Evolutionary conservation across 2,797 vertebrate genomes (phyloP).

Genomic region (Ceryle rudis): DNA sequence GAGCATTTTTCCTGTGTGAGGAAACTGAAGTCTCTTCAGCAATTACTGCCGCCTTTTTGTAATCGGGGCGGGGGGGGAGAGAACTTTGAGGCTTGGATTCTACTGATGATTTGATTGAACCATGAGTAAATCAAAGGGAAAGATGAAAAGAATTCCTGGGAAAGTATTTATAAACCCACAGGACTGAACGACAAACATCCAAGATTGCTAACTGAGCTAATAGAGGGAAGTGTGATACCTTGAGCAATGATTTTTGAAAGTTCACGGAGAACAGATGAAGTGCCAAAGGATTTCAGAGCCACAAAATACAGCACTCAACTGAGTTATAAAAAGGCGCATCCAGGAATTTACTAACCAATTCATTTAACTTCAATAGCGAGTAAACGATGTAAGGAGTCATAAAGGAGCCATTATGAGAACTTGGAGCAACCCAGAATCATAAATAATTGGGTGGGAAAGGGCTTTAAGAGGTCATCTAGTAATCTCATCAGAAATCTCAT

Average conservation of each 20-base stretch:
- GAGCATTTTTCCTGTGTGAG: not conserved
- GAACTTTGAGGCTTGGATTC: not conserved
- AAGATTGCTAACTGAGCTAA: slow-evolving; percentile 57
- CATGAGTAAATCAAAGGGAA: slow-evolving; percentile 41
- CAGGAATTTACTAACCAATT: slow-evolving; percentile 65
- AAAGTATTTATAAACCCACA: slow-evolving; percentile 60
- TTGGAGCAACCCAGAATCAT: slow-evolving; percentile 33
- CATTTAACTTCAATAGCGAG: slow-evolving; percentile 64
- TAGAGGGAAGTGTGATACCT: slow-evolving; percentile 24
- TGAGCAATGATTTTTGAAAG: slow-evolving; percentile 56
- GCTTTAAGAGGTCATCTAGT: slow-evolving; percentile 62
- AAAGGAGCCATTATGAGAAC: slow-evolving; percentile 62
- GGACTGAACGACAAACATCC: not conserved
- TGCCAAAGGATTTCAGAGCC: slow-evolving; percentile 61
- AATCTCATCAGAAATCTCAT: slow-evolving; percentile 55
- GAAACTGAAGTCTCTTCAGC: not conserved
- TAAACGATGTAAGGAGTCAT: slow-evolving; percentile 60
- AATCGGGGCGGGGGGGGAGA: not conserved
- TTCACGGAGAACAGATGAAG: slow-evolving; percentile 64
- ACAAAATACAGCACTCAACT: slow-evolving; percentile 63
- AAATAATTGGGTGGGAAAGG: slow-evolving; percentile 64
- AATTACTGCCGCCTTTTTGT: slow-evolving; percentile 4
- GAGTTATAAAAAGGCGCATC: slow-evolving; percentile 62
- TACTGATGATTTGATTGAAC: not conserved
- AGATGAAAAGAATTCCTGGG: slow-evolving; percentile 71